Evolutionary conservation across 1,140 invertebrate genomes (phyloP), one percentile per base, ranked within the genome.

Genomic region (Centruroides sculpturatus): DNA sequence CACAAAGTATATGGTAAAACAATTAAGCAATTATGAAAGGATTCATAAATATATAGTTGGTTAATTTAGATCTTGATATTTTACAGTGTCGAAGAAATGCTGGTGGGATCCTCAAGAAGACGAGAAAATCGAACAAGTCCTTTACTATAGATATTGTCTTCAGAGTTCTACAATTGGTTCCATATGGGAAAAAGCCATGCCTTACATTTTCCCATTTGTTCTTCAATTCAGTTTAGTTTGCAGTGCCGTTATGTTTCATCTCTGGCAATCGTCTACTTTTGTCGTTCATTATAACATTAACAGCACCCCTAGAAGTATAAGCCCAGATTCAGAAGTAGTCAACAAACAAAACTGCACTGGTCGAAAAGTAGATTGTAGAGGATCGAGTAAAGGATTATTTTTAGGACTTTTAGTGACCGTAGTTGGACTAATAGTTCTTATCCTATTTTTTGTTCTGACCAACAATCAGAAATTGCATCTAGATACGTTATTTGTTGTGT

Each of bases 381-480:
- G 78, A 3, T 77, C 79, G 7, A 80, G 78, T 69, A 82, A 81
- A 66, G 81, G 81, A 3, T 70, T 83, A 3, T 82, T 83, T 61
- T 68, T 82, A 1, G 81, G 81, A 1, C 75, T 83, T 4, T 71
- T 83, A 0, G 80, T 79, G 53, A 74, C 82, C 61, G 81, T 82
- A 2, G 77, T 78, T 4, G 79, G 79, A 0, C 80, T 82, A 36
- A 79, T 83, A 1, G 77, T 82, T 11, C 76, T 82, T 9, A 76
- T 83, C n/a, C 80, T 83, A 13, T 83, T 82, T 67, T 75, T 82
- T 46, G 81, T 83, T 6, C 79, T 82, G 47, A 78, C 80, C 53
- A 78, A 80, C 52, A 77, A 81, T 58, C 71, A 74, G 13, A 76
- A 79, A 56, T 81, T 82, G 47, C 76, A 53, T 58, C 73, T 8